Base-by-base conservation (phyloP, 2,113 vertebrate species). In the Propithecus coquereli region DNA sequence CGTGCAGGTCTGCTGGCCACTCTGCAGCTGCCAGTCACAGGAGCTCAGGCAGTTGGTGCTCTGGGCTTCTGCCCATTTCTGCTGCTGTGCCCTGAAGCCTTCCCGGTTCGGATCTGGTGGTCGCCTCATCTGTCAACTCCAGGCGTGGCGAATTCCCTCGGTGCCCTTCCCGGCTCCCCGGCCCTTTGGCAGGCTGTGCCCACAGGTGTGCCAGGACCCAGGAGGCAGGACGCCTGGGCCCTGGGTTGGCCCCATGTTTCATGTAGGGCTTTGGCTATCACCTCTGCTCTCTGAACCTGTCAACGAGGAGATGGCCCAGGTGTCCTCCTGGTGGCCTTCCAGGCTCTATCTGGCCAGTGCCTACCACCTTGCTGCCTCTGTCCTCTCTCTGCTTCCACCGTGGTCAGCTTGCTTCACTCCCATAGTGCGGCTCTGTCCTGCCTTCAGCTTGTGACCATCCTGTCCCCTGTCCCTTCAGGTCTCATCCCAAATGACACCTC, bases 131-230 rank as follows among this genome's bases (percentile, higher is more conserved):
- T 40, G 34, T 79, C 74, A 22, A 71, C 84, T 68, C 70, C 27
- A 34, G 71, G 40, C 4, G 1, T 40, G 45, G 57, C 20, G 2
- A 23, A 52, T 74, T 66, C 52, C 57, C 71, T 54, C 0, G 5
- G 45, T 0, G 0, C 65, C 4, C 2, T n/a, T 37, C 11, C 16
- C 0, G 66, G n/a, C 25, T 77, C 73, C 68, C n/a, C 61, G 43
- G 9, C 11, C 81, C 3, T 13, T 47, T 13, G 37, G 54, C 12
- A 37, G 32, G 22, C 34, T 54, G 11, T 79, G 43, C 37, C 68
- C 25, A 12, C 18, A 65, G 14, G 68, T 73, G 25, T 37, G 40
- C 50, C 80, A 23, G 59, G 32, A 40, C 6, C 4, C 8, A 3
- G 14, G 65, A 25, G 25, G 6, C 34, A 12, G 61, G 45, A 11